Conservation (phyloP, 1,140 invertebrate genomes). For the Pseudomyrmex dendroicus region DNA sequence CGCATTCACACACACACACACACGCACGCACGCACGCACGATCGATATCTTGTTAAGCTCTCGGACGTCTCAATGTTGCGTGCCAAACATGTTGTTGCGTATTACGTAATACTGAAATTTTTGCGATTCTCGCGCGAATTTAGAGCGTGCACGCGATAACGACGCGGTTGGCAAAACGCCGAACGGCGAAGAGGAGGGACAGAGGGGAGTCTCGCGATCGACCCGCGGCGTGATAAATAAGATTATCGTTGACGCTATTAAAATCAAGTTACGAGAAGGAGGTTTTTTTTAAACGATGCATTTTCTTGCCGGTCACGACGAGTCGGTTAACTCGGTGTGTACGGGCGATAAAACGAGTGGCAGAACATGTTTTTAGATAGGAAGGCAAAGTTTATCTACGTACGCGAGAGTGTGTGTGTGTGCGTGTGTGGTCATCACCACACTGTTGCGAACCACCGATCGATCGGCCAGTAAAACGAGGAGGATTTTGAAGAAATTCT, state of each 20-base stretch:
- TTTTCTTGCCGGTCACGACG: background rate
- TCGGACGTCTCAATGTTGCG: background rate
- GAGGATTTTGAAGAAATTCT: background rate
- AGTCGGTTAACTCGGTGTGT: conserved; percentile 4
- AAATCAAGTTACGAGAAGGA: background rate
- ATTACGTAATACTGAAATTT: conserved; percentile 40
- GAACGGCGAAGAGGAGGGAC: too few species aligned
- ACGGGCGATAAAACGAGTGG: background rate
- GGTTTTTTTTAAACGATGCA: background rate
- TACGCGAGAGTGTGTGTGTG: background rate
- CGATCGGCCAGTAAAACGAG: conserved; percentile 1
- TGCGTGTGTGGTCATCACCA: background rate
- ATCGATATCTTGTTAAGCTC: background rate
- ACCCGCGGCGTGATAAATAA: conserved; percentile 30
- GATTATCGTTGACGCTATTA: conserved; percentile 30
- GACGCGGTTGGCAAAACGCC: background rate
- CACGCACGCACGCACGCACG: too few species aligned
- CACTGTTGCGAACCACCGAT: background rate
- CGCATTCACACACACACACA: too few species aligned
- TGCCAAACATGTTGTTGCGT: conserved; percentile 34
- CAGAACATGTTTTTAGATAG: conserved; percentile 10
- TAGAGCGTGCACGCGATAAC: conserved; percentile 20
- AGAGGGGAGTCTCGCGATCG: background rate
- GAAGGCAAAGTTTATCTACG: conserved; percentile 38
- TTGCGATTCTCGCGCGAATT: conserved; percentile 31